Evolutionary conservation across 2,797 vertebrate genomes (phyloP).

Genomic region (Remorina albescens): DNA sequence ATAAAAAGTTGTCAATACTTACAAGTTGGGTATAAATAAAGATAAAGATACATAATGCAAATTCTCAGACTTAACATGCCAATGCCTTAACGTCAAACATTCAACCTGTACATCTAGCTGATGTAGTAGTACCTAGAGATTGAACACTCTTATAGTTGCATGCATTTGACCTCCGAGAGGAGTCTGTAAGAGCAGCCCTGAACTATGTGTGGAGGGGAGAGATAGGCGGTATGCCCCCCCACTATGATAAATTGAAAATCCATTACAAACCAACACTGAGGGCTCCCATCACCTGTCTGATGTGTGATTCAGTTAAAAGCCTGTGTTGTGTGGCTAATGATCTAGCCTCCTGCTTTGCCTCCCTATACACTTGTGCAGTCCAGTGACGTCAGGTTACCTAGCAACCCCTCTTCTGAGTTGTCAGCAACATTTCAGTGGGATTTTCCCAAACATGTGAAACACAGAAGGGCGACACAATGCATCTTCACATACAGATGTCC

Average conservation of each 20-base stretch:
- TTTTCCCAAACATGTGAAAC: constrained; percentile 83
- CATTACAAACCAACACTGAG: background rate
- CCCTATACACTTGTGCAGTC: constrained; percentile 75
- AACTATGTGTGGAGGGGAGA: constrained; percentile 1
- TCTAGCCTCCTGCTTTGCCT: constrained; percentile 65
- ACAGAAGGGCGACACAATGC: constrained; percentile 53
- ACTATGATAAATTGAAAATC: background rate
- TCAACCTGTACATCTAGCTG: too few species aligned
- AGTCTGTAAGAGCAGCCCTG: constrained; percentile 11
- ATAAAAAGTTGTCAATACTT: constrained; percentile 32
- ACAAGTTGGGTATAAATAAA: background rate
- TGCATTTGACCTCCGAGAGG: too few species aligned
- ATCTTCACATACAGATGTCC: constrained; percentile 43
- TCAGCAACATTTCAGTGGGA: constrained; percentile 84
- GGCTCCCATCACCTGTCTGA: background rate
- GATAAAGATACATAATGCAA: background rate
- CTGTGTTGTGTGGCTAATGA: constrained; percentile 62
- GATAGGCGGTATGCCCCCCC: background rate
- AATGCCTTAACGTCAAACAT: background rate
- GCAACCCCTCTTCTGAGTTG: constrained; percentile 84
- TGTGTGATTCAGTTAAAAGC: constrained; percentile 17
- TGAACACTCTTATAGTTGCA: constrained; percentile 9
- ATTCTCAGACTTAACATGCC: background rate
- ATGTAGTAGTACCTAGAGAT: constrained; percentile 13
- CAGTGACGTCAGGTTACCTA: constrained; percentile 87